Evolutionary conservation across 2,797 vertebrate species (phyloP).

Genomic region (Dendrocincla fuliginosa): DNA sequence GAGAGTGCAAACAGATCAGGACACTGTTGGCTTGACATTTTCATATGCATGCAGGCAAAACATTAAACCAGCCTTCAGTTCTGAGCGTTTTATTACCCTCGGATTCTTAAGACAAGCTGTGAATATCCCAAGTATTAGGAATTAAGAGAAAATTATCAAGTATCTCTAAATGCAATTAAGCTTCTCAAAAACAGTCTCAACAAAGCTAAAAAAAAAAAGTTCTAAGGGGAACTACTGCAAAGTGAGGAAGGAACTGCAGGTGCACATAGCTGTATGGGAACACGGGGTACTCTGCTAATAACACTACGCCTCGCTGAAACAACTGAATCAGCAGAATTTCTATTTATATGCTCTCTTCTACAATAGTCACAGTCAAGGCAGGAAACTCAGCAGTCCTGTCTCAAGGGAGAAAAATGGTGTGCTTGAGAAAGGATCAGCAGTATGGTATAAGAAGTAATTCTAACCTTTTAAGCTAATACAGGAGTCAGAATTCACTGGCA

Average conservation of each 20-base stretch:
- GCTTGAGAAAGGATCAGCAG: background rate
- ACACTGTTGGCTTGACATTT: background rate
- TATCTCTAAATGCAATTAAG: constrained; percentile 21
- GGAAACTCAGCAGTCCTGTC: constrained; percentile 31
- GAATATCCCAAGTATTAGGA: background rate
- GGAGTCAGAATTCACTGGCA: background rate
- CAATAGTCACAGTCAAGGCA: constrained; percentile 27
- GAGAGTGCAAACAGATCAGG: background rate
- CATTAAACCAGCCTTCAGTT: background rate
- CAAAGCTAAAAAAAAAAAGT: constrained; percentile 23
- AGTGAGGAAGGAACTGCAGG: constrained; percentile 67
- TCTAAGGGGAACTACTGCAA: constrained; percentile 49
- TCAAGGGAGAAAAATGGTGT: background rate
- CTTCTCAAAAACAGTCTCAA: background rate
- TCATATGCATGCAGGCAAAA: background rate
- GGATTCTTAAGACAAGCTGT: background rate
- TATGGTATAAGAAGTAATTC: background rate
- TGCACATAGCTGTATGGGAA: constrained; percentile 49
- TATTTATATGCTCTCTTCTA: constrained; percentile 62
- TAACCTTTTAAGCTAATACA: background rate
- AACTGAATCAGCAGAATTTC: constrained; percentile 64
- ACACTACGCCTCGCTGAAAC: constrained; percentile 49
- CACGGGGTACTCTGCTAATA: constrained; percentile 63
- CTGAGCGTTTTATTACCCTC: background rate
- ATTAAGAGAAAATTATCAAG: background rate